Evolutionary conservation across 2,797 vertebrate species (phyloP).

Genomic region (Poecilia velifera): DNA sequence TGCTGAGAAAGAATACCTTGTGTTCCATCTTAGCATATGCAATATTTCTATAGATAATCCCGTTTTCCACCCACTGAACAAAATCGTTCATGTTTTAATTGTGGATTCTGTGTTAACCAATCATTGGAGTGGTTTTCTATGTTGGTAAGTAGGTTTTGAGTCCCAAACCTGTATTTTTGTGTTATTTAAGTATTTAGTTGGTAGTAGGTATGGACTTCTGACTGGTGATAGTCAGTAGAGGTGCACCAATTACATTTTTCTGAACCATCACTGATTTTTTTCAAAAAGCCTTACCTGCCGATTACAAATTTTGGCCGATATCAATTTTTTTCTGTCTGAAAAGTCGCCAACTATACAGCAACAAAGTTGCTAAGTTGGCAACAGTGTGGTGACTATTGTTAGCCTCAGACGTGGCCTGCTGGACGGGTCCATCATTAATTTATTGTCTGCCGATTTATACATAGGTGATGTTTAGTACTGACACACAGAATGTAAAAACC

Average conservation of each 20-base stretch:
- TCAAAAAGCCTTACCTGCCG: too few species aligned
- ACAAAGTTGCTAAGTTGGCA: too few species aligned
- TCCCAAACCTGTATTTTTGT: background rate
- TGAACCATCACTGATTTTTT: too few species aligned
- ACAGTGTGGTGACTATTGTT: too few species aligned
- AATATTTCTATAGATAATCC: background rate
- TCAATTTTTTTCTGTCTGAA: too few species aligned
- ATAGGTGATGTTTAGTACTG: too few species aligned
- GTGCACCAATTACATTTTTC: background rate
- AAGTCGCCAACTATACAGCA: too few species aligned
- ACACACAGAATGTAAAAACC: too few species aligned
- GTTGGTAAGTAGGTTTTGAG: background rate
- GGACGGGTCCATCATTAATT: too few species aligned
- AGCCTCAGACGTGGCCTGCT: too few species aligned
- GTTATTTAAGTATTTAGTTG: background rate
- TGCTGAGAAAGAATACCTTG: background rate
- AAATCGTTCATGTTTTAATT: background rate
- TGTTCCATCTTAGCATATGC: background rate
- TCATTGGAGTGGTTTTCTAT: background rate
- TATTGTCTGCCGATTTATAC: too few species aligned
- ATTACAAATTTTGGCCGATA: too few species aligned
- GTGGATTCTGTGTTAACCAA: background rate
- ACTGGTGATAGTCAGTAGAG: background rate
- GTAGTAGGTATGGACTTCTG: background rate
- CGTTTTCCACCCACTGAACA: background rate